Evolutionary conservation across 2,113 vertebrate genomes (phyloP), one percentile per base, ranked within the genome.

Genomic region (Glaucidium brasilianum): DNA sequence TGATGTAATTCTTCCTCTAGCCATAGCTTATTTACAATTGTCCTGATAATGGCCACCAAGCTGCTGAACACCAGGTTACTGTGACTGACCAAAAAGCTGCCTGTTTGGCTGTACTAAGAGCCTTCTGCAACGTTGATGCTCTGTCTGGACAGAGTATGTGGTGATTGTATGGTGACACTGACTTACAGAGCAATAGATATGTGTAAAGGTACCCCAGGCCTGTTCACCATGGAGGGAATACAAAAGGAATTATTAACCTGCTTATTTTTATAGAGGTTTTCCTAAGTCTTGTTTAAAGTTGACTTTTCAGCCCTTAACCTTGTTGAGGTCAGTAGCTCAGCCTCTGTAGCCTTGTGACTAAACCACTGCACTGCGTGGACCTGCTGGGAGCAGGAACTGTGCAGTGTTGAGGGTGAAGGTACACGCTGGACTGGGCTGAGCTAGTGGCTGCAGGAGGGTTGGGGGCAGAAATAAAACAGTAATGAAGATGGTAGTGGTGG

Each of bases 31-130:
- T 92, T 66, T 89, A 79, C 39, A 2, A 2, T 72, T 87, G 59
- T 77, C 78, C 11, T 55, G 62, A 34, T 52, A 49, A 59, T 41
- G 74, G 62, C 39, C 68, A 53, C 85, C 63, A 43, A 85, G 66
- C 91, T 95, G 91, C 80, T 87, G 92, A 83, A 59, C 66, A 67
- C 84, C 87, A 90, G 47, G 85, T 90, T 85, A 75, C 85, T 86
- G 88, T 83, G 68, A 92, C 90, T 96, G 96, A 96, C 93, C 88
- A 96, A 95, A 97, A 94, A 77, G 64, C 88, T 95, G 82, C 92
- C 5, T 2, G 23, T 77, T 73, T 92, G 89, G 87, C 91, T 91
- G 66, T 55, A 79, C 50, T 25, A 67, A 60, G 81, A 94, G 63
- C 92, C 81, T 94, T 92, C 78, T 64, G 5, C 2, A 6, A 26